A percentile compares a stretch with the other conserved stretches of the same genome.
phyloP scores from a whole-genome alignment of 2,888 invertebrate genomes.

The Calephelis perditalis region DNA sequence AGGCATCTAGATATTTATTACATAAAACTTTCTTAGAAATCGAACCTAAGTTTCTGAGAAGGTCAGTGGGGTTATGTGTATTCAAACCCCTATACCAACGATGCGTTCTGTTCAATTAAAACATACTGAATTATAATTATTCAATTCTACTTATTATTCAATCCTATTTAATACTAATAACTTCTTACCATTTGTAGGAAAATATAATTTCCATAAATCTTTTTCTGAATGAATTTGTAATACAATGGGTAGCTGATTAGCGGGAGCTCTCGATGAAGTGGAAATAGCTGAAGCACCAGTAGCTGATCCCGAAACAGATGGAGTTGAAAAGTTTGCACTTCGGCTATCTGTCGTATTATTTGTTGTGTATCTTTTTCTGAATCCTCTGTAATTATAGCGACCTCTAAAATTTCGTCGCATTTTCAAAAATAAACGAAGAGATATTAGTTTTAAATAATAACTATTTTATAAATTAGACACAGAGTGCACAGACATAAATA shows the following conservation, averaged over 20 bases:
- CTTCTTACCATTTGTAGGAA: constrained; percentile 81
- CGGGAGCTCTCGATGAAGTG: constrained; percentile 56
- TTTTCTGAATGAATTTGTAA: constrained; percentile 58
- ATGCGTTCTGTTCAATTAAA: too few species aligned
- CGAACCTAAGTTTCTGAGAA: too few species aligned
- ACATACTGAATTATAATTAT: too few species aligned
- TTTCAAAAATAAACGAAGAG: constrained; percentile 20
- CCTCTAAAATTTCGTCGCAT: constrained; percentile 69
- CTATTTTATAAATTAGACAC: too few species aligned
- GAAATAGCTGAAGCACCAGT: constrained; percentile 40
- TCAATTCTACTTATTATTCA: too few species aligned
- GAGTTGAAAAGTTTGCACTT: constrained; percentile 46
- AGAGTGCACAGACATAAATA: too few species aligned
- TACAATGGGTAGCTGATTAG: constrained; percentile 57
- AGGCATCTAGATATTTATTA: not conserved
- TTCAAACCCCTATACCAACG: too few species aligned
- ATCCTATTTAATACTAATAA: not conserved
- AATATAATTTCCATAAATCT: constrained; percentile 88
- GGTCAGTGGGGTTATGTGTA: too few species aligned
- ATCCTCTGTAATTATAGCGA: constrained; percentile 56
- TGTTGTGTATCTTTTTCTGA: constrained; percentile 40
- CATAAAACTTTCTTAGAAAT: too few species aligned
- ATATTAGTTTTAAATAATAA: not conserved
- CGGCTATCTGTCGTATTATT: constrained; percentile 35
- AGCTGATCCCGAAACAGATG: constrained; percentile 27